Percentiles rank a stretch among this genome's conserved stretches.
phyloP scores from a whole-genome alignment of 2,797 vertebrate species.

The Sciurus carolinensis region DNA sequence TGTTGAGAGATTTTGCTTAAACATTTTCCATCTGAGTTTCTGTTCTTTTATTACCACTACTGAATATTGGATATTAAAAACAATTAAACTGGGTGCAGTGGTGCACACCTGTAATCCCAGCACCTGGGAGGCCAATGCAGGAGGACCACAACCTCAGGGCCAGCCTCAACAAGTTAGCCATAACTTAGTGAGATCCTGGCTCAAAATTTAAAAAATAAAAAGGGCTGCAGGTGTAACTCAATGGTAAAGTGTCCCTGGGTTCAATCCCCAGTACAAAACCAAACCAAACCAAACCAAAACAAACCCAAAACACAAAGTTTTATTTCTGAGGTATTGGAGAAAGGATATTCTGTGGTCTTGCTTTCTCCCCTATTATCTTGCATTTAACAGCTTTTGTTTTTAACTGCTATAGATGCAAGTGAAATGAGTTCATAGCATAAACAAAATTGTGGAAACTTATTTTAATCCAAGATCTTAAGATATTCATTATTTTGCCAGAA shows the following conservation, averaged over 20 bases:
- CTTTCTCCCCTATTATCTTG: background rate
- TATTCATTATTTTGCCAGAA: conserved; percentile 80
- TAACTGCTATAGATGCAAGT: background rate
- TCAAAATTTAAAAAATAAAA: background rate
- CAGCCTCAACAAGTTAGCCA: background rate
- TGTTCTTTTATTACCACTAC: background rate
- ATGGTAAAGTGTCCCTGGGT: no score
- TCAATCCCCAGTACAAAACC: no score
- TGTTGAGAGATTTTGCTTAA: background rate
- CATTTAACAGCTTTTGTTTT: background rate
- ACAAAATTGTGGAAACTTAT: background rate
- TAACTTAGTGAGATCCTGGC: no score
- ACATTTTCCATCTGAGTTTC: background rate
- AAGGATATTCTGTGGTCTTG: background rate
- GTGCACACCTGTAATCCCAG: no score
- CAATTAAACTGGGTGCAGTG: background rate
- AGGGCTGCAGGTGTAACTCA: no score
- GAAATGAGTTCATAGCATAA: background rate
- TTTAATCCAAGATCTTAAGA: background rate
- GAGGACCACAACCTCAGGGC: no score
- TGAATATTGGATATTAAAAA: background rate
- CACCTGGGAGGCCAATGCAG: no score
- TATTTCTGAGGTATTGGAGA: background rate
- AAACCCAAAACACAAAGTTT: background rate
- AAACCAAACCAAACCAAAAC: no score